phyloP scores from a whole-genome alignment of 2,113 vertebrate genomes.

The Cyprinodon brontotheroides region DNA sequence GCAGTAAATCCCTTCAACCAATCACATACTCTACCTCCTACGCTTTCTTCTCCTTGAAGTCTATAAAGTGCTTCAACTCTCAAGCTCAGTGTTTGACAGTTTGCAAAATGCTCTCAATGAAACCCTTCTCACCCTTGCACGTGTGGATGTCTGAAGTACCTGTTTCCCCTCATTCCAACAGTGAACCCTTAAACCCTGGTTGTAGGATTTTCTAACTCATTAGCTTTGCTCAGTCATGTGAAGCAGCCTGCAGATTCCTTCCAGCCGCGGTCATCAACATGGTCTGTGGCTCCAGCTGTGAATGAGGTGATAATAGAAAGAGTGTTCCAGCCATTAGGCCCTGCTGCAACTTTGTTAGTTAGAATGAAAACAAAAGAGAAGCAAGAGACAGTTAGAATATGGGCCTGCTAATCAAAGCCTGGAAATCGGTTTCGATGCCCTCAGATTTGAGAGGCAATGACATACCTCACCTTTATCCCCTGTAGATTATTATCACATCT shows the following conservation, averaged over 20 bases:
- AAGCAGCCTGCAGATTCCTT: conserved; percentile 72
- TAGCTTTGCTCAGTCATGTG: conserved; percentile 76
- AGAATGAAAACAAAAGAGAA: conserved; percentile 67
- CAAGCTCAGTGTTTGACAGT: conserved; percentile 4
- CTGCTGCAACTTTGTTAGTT: conserved; percentile 66
- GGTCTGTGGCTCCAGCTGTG: conserved; percentile 51
- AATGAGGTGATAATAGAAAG: conserved; percentile 48
- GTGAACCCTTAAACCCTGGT: conserved; percentile 67
- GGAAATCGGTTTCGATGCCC: conserved; percentile 30
- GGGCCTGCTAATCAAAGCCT: conserved; percentile 50
- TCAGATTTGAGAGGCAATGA: conserved; percentile 30
- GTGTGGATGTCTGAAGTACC: conserved; percentile 40
- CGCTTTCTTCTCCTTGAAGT: conserved; percentile 41
- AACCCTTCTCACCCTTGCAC: conserved; percentile 33
- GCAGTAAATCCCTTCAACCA: conserved; percentile 59
- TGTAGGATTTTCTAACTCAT: conserved; percentile 78
- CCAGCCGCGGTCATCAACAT: conserved; percentile 72
- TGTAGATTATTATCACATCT: conserved; percentile 70
- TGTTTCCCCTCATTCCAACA: conserved; percentile 60
- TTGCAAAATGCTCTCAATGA: conserved; percentile 21
- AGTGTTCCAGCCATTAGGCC: conserved; percentile 45
- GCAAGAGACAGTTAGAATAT: conserved; percentile 43
- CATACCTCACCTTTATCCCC: conserved; percentile 40
- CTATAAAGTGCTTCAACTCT: conserved; percentile 14
- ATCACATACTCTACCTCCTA: conserved; percentile 38